Evolutionary conservation across 2,888 invertebrate species (phyloP).

Genomic region (Polymixis flavicincta): DNA sequence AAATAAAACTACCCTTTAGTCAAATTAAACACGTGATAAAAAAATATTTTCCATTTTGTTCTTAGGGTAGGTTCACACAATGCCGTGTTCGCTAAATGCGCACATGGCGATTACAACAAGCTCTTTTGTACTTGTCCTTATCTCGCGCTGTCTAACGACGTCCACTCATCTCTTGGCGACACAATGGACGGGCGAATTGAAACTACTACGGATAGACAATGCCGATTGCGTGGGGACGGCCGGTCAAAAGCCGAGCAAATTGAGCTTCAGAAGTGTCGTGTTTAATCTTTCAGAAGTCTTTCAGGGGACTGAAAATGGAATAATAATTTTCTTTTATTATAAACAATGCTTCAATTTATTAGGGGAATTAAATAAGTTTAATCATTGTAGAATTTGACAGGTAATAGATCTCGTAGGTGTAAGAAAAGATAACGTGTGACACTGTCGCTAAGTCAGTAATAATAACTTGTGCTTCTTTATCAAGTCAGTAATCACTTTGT

Average conservation of each 20-base stretch:
- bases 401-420: not conserved
- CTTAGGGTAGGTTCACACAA: slow-evolving; percentile 32
- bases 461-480: not conserved
- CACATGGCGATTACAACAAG: slow-evolving; percentile 83
- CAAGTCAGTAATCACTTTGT: not conserved
- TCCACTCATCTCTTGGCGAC: slow-evolving; percentile 86
- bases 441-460: not conserved
- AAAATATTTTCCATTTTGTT: not conserved
- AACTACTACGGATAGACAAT: slow-evolving; percentile 86
- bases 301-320: not conserved
- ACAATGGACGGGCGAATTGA: slow-evolving; percentile 88
- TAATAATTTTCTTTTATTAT: slow-evolving; percentile 19
- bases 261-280: slow-evolving; percentile 54
- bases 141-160: slow-evolving; percentile 87
- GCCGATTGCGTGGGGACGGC: slow-evolving; percentile 78
- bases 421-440: not conserved
- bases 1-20: not conserved
- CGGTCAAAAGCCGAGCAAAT: slow-evolving; percentile 77
- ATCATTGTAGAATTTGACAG: not conserved
- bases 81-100: slow-evolving; percentile 70
- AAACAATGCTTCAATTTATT: not conserved
- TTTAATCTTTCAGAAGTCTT: slow-evolving; percentile 44
- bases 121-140: slow-evolving; percentile 87
- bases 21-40: not conserved
- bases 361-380: not conserved